Base-by-base conservation (phyloP, 2,797 vertebrate species). In the Erethizon dorsatum region DNA sequence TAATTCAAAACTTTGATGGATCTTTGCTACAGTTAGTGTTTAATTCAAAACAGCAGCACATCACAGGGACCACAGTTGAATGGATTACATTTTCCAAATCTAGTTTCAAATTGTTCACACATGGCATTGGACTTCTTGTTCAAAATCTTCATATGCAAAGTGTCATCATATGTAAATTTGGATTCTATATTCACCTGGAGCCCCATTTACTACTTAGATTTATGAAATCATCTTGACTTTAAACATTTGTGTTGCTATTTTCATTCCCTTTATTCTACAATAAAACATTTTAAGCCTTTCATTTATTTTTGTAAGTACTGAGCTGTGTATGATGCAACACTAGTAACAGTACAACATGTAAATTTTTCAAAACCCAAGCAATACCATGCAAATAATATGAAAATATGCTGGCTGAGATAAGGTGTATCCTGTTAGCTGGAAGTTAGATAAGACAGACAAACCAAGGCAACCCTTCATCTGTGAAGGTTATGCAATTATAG, bases 201-300 rank as follows among this genome's bases (percentile, higher is more conserved):
- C 14, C 83, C n/a, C 22, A 6, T 13, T 56, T 45, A 11, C 47
- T 75, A 13, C 61, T 63, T 65, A 67, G 6, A 65, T 83, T 89
- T 63, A 67, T 56, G 69, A 84, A 67, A 69, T 84, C n/a, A 77
- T 78, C 61, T 83, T 78, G 50, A 56, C 37, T 83, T 83, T 83
- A 37, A 89, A 54, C 45, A 33, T 18, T 41, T 37, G 52, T 33
- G 12, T 50, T 50, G 59, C 71, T 52, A 22, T 84, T 50, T 89
- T 41, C 56, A 37, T 84, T 52, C 24, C 12, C 20, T 50, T 28
- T 45, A 59, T 59, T 77, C 37, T 31, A 84, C 69, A 17, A 12
- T 37, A 61, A 84, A 90, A 67, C 41, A 6, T 31, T 67, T 54
- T 22, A 13, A 83, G 56, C 18, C 56, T 71, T 67, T 56, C 20